phyloP scores from a whole-genome alignment of 2,797 vertebrate species.

The Melopsittacus undulatus region DNA sequence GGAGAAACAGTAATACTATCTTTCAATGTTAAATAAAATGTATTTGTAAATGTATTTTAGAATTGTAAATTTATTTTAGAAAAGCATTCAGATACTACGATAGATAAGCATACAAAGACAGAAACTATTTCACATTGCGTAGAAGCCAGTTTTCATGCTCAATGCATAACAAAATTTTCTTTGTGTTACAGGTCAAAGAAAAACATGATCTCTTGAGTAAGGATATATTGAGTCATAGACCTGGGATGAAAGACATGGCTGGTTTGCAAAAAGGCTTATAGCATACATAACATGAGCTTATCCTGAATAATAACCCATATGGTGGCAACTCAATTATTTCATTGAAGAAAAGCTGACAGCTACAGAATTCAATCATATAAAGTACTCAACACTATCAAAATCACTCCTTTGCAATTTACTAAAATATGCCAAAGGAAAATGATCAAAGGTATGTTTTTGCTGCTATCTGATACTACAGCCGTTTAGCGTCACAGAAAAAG shows the following conservation, averaged over 20 bases:
- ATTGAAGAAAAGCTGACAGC: background rate
- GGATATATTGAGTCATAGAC: background rate
- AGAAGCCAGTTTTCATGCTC: background rate
- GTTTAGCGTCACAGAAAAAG: background rate
- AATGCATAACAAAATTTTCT: background rate
- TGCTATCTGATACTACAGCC: background rate
- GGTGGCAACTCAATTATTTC: background rate
- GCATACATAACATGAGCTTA: background rate
- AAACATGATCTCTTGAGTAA: background rate
- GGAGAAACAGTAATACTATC: background rate
- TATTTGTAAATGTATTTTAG: background rate
- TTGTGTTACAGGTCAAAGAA: background rate
- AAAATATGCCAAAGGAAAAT: background rate
- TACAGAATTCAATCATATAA: background rate
- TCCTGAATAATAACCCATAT: background rate
- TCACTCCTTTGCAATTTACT: background rate
- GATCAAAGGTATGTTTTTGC: background rate
- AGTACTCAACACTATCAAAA: background rate
- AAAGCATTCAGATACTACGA: background rate
- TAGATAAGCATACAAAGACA: background rate
- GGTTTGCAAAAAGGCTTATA: background rate
- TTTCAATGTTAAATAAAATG: background rate
- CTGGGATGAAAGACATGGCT: background rate
- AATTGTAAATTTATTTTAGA: background rate
- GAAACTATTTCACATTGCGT: background rate